Evolutionary conservation across 1,140 invertebrate genomes (phyloP).

Genomic region (Mesaphorura yosii): DNA sequence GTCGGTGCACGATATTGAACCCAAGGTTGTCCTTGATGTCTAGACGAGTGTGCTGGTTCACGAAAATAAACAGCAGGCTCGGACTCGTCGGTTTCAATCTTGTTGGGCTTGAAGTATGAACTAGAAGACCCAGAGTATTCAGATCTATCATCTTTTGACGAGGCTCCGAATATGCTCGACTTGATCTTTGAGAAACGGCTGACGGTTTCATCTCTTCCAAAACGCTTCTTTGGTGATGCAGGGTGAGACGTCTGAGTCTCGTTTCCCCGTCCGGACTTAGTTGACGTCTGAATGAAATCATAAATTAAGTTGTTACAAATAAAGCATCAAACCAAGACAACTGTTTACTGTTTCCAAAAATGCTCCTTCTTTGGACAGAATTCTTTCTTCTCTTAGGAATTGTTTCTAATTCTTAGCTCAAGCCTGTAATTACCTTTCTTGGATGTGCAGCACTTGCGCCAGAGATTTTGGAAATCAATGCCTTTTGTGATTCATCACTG

Average conservation of each 20-base stretch:
- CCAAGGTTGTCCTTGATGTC: slow-evolving; percentile 18
- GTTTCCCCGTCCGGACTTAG: too few relatives aligned
- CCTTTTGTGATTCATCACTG: slow-evolving; percentile 29
- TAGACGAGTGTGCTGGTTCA: neutral
- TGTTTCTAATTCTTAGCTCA: too few relatives aligned
- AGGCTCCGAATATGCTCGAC: slow-evolving; percentile 14
- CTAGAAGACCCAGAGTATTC: too few relatives aligned
- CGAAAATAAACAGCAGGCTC: slow-evolving; percentile 19
- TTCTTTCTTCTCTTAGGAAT: too few relatives aligned
- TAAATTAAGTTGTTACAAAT: too few relatives aligned
- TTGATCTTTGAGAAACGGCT: slow-evolving; percentile 12
- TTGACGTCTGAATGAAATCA: too few relatives aligned
- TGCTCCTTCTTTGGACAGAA: too few relatives aligned
- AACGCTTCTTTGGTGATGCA: slow-evolving; percentile 15
- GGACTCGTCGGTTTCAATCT: slow-evolving; percentile 14
- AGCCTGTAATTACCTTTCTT: too few relatives aligned
- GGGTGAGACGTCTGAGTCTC: neutral
- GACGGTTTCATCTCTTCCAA: slow-evolving; percentile 11
- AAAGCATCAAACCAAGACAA: too few relatives aligned
- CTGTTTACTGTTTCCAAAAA: too few relatives aligned
- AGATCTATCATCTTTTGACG: slow-evolving; percentile 7
- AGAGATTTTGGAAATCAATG: slow-evolving; percentile 2
- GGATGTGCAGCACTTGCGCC: neutral
- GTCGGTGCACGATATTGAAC: slow-evolving; percentile 25
- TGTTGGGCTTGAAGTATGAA: neutral